Conservation (phyloP, 1,140 invertebrate species). For the Periplaneta americana region DNA sequence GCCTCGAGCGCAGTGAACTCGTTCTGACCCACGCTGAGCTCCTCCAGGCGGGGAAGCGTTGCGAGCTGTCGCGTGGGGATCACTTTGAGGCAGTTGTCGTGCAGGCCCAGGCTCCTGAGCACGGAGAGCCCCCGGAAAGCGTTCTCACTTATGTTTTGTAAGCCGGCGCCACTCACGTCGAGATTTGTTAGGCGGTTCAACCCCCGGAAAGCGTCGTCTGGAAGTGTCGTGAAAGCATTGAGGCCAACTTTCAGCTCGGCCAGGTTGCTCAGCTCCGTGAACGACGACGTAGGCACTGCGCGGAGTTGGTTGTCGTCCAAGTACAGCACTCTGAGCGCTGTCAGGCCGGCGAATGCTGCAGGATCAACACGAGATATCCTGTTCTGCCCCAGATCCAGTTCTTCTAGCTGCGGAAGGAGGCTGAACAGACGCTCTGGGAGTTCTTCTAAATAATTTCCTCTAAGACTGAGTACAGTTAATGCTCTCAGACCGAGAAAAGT, state of each 20-base stretch:
- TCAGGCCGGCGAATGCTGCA: conserved; percentile 66
- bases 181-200: conserved; percentile 66
- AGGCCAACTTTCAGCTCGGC: conserved; percentile 78
- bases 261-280: conserved; percentile 62
- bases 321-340: conserved; percentile 67
- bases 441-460: conserved; percentile 76
- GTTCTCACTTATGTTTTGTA: conserved; percentile 65
- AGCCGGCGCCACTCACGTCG: conserved; percentile 71
- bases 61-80: conserved; percentile 71
- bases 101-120: conserved; percentile 66
- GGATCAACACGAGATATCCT: conserved; percentile 73
- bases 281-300: conserved; percentile 63
- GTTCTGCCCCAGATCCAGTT: conserved; percentile 83
- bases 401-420: conserved; percentile 67
- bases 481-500: conserved; percentile 74
- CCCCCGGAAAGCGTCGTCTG: conserved; percentile 67
- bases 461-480: conserved; percentile 70
- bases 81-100: conserved; percentile 65
- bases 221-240: conserved; percentile 70
- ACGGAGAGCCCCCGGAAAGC: conserved; percentile 70
- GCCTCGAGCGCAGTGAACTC: conserved; percentile 60
- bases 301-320: conserved; percentile 80
- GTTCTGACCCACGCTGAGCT: conserved; percentile 77
- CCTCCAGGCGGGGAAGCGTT: conserved; percentile 65
- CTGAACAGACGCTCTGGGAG: conserved; percentile 70